Evolutionary conservation across 2,113 vertebrate species (phyloP).

Genomic region (Chunga burmeisteri): DNA sequence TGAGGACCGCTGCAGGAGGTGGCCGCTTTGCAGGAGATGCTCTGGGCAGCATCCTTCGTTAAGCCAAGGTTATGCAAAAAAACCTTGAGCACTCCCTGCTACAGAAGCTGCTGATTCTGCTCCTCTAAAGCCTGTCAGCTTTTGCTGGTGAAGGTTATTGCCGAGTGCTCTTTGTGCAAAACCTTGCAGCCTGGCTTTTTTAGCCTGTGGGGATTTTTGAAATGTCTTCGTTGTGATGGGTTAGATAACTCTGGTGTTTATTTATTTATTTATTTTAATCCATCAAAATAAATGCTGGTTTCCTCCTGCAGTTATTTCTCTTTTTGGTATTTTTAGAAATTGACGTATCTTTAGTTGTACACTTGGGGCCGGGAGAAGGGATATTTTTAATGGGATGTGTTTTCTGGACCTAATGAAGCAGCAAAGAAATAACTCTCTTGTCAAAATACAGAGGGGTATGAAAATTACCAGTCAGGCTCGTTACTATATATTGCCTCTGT

Average conservation of each 20-base stretch:
- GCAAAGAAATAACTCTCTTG: neutral
- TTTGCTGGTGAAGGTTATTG: neutral
- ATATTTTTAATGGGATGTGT: neutral
- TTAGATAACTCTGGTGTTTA: neutral
- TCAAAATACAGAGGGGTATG: neutral
- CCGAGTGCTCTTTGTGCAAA: neutral
- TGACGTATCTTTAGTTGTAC: neutral
- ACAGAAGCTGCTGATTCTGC: neutral
- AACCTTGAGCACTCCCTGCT: neutral
- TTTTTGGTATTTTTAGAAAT: conserved; percentile 1
- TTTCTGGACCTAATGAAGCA: neutral
- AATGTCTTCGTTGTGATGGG: neutral
- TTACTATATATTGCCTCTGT: neutral
- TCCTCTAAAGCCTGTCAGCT: neutral
- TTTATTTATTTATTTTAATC: neutral
- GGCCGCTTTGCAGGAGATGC: neutral
- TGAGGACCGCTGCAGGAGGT: neutral
- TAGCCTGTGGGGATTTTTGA: neutral
- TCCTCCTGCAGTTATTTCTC: neutral
- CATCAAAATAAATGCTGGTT: neutral
- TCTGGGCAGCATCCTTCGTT: neutral
- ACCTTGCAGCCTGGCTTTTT: neutral
- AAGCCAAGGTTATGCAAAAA: fast-evolving
- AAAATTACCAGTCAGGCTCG: neutral
- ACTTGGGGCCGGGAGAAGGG: neutral